A percentile compares a stretch with the other conserved stretches of the same genome.
These are phyloP conservation scores for Lutjanus argentimaculatus DNA, from an alignment of 2,797 vertebrate genomes.

Conservation along the genomic window DNA sequence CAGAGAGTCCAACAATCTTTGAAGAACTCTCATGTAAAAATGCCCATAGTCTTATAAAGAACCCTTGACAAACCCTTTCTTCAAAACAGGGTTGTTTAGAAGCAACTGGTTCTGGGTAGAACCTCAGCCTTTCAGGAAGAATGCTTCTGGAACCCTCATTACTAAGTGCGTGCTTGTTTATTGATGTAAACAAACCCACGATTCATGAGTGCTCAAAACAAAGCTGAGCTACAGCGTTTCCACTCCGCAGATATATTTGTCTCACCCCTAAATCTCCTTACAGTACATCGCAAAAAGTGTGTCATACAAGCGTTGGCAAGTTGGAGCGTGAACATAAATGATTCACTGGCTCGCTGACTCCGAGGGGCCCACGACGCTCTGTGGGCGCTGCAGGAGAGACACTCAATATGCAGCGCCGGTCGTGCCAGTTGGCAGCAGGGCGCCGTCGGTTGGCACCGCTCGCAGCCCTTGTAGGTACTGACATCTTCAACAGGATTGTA, in stretches of 20 bases:
- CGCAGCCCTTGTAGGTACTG: constrained; percentile 70
- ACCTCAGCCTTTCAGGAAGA: no score
- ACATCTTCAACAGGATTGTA: constrained; percentile 76
- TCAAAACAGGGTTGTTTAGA: no score
- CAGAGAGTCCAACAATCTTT: no score
- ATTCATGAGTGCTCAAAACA: constrained; percentile 46
- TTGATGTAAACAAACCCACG: constrained; percentile 26
- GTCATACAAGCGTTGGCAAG: constrained; percentile 68
- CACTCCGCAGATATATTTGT: constrained; percentile 42
- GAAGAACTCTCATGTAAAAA: no score
- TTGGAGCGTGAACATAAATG: constrained; percentile 64
- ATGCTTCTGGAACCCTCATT: no score
- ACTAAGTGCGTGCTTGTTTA: not conserved
- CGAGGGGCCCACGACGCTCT: constrained; percentile 49
- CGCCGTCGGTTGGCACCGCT: constrained; percentile 65
- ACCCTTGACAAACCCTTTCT: no score
- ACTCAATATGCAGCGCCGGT: constrained; percentile 61
- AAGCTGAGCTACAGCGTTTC: constrained; percentile 33
- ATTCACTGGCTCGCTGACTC: constrained; percentile 72
- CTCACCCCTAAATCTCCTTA: constrained; percentile 53
- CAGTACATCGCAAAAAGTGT: constrained; percentile 49
- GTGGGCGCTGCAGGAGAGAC: constrained; percentile 58
- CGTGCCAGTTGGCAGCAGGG: constrained; percentile 79
- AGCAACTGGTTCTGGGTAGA: no score
- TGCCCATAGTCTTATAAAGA: no score